A percentile compares a stretch with the other conserved stretches of the same genome.
These are phyloP conservation scores for Telenomus remus DNA, from an alignment of 1,140 invertebrate species.

Conservation along the genomic window DNA sequence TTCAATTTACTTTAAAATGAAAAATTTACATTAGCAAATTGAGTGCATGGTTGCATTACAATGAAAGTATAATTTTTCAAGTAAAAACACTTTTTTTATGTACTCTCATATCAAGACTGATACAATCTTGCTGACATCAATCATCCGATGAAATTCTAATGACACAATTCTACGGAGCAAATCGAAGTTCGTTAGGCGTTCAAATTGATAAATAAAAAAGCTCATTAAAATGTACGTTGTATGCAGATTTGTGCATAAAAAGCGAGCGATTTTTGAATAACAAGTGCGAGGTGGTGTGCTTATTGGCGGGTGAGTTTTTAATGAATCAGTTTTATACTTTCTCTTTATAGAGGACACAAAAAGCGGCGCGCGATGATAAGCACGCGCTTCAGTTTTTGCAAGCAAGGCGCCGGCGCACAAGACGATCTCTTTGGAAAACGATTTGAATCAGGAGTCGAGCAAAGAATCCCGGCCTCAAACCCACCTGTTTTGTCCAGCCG, in stretches of 20 bases:
- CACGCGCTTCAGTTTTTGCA: constrained; percentile 30
- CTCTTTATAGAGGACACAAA: constrained; percentile 15
- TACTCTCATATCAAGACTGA: background rate
- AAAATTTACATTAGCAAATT: too few relatives aligned
- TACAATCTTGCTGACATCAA: constrained; percentile 19
- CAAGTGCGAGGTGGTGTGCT: constrained; percentile 18
- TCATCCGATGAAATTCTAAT: constrained; percentile 6
- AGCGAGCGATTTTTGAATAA: constrained; percentile 36
- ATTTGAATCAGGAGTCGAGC: constrained; percentile 45
- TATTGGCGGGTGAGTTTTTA: constrained; percentile 23
- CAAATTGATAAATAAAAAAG: constrained; percentile 30
- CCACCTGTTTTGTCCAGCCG: constrained; percentile 60
- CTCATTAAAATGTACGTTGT: constrained; percentile 30
- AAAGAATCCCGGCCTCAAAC: constrained; percentile 50
- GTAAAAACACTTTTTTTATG: too few relatives aligned
- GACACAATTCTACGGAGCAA: too few relatives aligned
- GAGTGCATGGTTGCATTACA: too few relatives aligned
- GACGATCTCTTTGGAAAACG: constrained; percentile 35
- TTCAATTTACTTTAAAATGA: too few relatives aligned
- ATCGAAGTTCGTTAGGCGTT: background rate
- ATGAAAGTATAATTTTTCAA: too few relatives aligned
- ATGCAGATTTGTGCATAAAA: constrained; percentile 33
- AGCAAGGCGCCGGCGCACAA: constrained; percentile 44
- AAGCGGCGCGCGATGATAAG: constrained; percentile 23
- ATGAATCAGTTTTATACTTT: constrained; percentile 39